Percentiles rank a stretch among this genome's conserved stretches.
phyloP scores from a whole-genome alignment of 2,888 invertebrate genomes.

The Catocala sponsa region DNA sequence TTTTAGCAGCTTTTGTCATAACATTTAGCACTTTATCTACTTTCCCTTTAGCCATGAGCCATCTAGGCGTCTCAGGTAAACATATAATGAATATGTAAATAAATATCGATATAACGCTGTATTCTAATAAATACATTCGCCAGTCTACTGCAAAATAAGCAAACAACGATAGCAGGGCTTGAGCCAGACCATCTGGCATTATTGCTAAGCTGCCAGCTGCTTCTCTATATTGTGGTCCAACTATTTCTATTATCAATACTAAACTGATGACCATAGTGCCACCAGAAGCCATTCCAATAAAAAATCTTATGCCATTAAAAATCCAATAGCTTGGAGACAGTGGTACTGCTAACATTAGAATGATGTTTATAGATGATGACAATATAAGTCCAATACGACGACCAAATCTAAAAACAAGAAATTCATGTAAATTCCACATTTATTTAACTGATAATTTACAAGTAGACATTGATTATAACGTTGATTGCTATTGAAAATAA shows the following conservation, averaged over 20 bases:
- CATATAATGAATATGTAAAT: slow-evolving; percentile 55
- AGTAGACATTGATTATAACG: too few species aligned
- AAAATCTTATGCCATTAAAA: slow-evolving; percentile 89
- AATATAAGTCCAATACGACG: slow-evolving; percentile 89
- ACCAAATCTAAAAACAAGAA: slow-evolving; percentile 60
- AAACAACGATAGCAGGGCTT: slow-evolving; percentile 61
- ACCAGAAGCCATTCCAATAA: slow-evolving; percentile 91
- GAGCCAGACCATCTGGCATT: slow-evolving; percentile 63
- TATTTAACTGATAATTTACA: background rate
- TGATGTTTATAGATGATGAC: slow-evolving; percentile 90
- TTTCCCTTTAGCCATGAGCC: slow-evolving; percentile 66
- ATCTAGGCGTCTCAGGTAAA: slow-evolving; percentile 69
- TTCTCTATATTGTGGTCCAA: slow-evolving; percentile 84
- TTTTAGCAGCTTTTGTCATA: slow-evolving; percentile 61
- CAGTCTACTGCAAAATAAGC: slow-evolving; percentile 64
- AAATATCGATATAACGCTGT: slow-evolving; percentile 51
- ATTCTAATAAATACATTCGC: slow-evolving; percentile 59
- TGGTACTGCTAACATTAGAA: slow-evolving; percentile 90
- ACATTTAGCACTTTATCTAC: slow-evolving; percentile 55
- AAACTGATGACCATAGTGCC: slow-evolving; percentile 90
- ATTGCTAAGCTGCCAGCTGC: slow-evolving; percentile 59
- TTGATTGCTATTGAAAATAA: too few species aligned
- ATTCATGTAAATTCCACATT: background rate
- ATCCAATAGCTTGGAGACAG: slow-evolving; percentile 87
- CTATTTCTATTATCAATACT: slow-evolving; percentile 88